A percentile compares a stretch with the other conserved stretches of the same genome.
phyloP scores from a whole-genome alignment of 2,113 vertebrate species.

The Regulus satrapa region DNA sequence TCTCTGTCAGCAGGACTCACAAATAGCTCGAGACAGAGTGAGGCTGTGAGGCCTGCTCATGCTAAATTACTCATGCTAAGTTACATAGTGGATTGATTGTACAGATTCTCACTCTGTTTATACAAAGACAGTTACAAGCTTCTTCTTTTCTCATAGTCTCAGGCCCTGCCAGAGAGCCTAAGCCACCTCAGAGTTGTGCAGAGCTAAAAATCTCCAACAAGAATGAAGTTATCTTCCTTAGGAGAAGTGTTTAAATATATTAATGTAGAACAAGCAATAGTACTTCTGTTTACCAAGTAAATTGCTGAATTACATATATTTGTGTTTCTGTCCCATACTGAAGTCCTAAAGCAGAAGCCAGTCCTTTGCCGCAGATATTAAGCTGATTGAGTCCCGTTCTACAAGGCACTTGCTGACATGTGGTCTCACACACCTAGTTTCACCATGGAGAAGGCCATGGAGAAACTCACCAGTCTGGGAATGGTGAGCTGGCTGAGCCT shows the following conservation, averaged over 20 bases:
- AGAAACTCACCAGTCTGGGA: background rate
- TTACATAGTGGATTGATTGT: too few relatives aligned
- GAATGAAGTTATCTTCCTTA: background rate
- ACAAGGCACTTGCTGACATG: background rate
- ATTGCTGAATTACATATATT: background rate
- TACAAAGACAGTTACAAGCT: too few relatives aligned
- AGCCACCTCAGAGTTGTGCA: too few relatives aligned
- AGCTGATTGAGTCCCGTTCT: background rate
- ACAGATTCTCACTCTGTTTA: too few relatives aligned
- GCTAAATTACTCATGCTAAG: too few relatives aligned
- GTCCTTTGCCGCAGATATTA: background rate
- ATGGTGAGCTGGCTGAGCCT: background rate
- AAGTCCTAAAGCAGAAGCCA: background rate
- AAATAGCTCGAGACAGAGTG: too few relatives aligned
- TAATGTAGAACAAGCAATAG: background rate
- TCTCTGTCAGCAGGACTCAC: too few relatives aligned
- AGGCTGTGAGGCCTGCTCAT: too few relatives aligned
- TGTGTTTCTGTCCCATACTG: background rate
- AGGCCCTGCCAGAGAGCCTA: too few relatives aligned
- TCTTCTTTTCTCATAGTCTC: too few relatives aligned
- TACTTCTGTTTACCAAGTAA: background rate
- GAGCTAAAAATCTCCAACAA: too few relatives aligned
- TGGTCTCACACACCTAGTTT: accelerated
- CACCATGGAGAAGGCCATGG: background rate
- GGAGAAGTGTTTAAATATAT: background rate